A percentile compares a stretch with the other conserved stretches of the same genome.
These are phyloP conservation scores for Amiota mariae DNA, from an alignment of 2,888 invertebrate genomes.

Conservation along the genomic window DNA sequence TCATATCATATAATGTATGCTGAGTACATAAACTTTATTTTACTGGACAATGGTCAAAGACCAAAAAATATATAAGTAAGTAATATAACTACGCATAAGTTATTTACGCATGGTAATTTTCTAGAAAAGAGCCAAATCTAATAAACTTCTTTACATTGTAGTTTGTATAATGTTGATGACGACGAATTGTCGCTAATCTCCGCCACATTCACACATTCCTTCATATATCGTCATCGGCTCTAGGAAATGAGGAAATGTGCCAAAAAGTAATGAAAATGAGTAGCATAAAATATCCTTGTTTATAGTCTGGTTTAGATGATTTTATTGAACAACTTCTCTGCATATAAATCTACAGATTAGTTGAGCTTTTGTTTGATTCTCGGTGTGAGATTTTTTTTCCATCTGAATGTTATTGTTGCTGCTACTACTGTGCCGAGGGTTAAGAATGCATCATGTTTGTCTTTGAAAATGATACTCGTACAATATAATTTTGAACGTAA, in stretches of 20 bases:
- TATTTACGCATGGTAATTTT: neutral
- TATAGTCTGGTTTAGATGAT: conserved; percentile 66
- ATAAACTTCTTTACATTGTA: no score
- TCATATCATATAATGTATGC: neutral
- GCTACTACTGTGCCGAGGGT: neutral
- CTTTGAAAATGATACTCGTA: no score
- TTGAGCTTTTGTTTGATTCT: conserved; percentile 29
- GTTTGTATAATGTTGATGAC: neutral
- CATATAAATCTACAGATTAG: conserved; percentile 71
- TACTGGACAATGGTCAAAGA: conserved; percentile 31
- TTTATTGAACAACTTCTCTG: conserved; percentile 72
- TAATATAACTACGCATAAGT: neutral
- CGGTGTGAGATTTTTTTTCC: neutral
- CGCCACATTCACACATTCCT: conserved; percentile 31
- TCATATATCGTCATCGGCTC: no score
- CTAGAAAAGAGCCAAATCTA: neutral
- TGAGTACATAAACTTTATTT: conserved; percentile 3
- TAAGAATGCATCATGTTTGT: conserved; percentile 25
- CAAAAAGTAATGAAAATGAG: conserved; percentile 48
- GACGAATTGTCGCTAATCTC: conserved; percentile 52
- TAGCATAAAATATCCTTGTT: conserved; percentile 65
- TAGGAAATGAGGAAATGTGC: conserved; percentile 39
- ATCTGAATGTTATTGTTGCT: no score
- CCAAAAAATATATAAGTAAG: neutral
- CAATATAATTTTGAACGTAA: conserved; percentile 47